Evolutionary conservation across 2,888 invertebrate genomes (phyloP).

Genomic region (Orchesellides sinensis): DNA sequence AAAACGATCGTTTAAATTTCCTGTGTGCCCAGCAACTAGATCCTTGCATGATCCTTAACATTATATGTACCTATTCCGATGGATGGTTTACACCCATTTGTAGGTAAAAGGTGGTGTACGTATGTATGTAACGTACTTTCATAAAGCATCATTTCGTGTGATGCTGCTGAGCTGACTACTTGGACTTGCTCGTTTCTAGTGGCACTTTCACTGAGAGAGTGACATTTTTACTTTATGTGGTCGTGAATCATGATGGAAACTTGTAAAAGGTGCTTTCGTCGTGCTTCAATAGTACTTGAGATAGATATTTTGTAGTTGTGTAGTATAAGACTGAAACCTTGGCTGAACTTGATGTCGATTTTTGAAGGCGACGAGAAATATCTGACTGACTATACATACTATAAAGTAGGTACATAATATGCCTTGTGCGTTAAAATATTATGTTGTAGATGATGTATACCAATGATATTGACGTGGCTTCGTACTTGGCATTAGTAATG

Average conservation of each 20-base stretch:
- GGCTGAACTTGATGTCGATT: conserved; percentile 38
- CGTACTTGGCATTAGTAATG: too few species aligned
- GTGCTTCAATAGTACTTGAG: not conserved
- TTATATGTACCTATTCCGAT: not conserved
- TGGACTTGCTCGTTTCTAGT: conserved; percentile 18
- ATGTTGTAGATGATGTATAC: too few species aligned
- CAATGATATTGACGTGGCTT: too few species aligned
- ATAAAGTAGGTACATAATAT: too few species aligned
- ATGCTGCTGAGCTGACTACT: conserved; percentile 28
- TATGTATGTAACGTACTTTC: conserved; percentile 8
- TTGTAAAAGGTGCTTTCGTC: conserved; percentile 25
- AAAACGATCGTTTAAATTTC: conserved; percentile 65
- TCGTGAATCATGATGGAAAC: conserved; percentile 47
- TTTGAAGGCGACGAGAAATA: conserved; percentile 11
- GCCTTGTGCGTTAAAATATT: too few species aligned
- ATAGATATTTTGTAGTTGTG: not conserved
- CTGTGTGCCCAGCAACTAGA: conserved; percentile 55
- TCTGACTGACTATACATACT: conserved; percentile 1
- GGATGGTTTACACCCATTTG: not conserved
- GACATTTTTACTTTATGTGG: conserved; percentile 62
- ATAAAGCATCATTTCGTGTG: conserved; percentile 51
- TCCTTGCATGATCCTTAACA: not conserved
- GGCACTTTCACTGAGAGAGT: conserved; percentile 24
- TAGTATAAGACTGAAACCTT: not conserved
- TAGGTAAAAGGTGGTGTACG: not conserved